Percentiles rank a stretch among this genome's conserved stretches.
Conservation (phyloP, 2,113 vertebrate species). For the Alouatta palliata region DNA sequence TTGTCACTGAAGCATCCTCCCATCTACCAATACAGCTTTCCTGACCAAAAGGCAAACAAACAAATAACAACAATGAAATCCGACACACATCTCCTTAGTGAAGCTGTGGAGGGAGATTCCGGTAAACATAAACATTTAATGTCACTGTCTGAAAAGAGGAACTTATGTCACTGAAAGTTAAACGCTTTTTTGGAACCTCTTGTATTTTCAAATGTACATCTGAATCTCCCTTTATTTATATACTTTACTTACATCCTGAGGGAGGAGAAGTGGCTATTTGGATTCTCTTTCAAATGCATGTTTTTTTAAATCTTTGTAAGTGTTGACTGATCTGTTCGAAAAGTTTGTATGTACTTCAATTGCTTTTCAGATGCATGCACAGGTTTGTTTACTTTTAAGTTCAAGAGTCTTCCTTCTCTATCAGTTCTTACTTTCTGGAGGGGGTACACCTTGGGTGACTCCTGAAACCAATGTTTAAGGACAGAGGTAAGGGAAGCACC, state of each 20-base stretch:
- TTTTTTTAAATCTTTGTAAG: neutral
- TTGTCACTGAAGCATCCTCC: accelerated
- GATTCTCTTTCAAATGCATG: neutral
- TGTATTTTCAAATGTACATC: neutral
- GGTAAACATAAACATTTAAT: accelerated
- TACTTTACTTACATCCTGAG: neutral
- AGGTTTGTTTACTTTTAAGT: accelerated
- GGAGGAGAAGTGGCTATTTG: neutral
- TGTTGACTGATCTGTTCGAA: neutral
- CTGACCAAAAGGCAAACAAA: neutral
- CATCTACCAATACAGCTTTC: neutral
- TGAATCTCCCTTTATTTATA: neutral
- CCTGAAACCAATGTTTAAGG: accelerated
- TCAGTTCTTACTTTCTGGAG: neutral
- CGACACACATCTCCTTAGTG: no score
- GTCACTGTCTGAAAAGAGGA: neutral
- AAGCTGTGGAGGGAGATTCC: neutral
- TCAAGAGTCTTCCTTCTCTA: neutral
- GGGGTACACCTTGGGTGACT: accelerated
- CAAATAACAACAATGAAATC: accelerated
- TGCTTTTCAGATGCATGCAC: no score
- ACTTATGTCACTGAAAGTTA: accelerated
- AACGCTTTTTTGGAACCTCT: neutral
- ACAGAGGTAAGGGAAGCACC: no score
- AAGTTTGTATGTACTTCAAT: no score